These are phyloP conservation scores for Coilia nasus DNA, from an alignment of 2,797 vertebrate species.

Conservation along the genomic window DNA sequence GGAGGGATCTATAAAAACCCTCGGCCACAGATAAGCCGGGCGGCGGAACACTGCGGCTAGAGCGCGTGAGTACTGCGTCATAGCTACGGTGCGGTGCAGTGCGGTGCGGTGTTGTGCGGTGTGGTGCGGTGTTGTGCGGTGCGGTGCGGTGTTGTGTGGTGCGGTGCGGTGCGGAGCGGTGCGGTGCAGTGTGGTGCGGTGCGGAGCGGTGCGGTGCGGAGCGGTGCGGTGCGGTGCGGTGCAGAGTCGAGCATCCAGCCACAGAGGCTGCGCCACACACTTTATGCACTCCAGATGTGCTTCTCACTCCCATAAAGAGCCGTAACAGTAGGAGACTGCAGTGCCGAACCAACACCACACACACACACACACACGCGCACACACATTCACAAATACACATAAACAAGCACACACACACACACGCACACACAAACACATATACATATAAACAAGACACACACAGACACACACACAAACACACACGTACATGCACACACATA, in stretches of 20 bases:
- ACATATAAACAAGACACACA: background rate
- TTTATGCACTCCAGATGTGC: conserved; percentile 32
- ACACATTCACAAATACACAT: conserved; percentile 17
- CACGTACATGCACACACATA: background rate
- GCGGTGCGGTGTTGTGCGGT: too few relatives aligned
- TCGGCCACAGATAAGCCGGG: background rate
- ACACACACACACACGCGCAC: background rate
- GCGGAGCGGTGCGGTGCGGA: background rate
- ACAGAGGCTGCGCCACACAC: background rate
- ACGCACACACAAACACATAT: background rate
- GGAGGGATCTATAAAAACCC: background rate
- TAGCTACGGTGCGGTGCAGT: background rate
- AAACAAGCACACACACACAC: background rate
- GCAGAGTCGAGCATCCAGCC: background rate
- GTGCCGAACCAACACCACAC: background rate
- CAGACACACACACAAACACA: conserved; percentile 8
- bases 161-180: background rate
- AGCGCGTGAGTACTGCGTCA: background rate
- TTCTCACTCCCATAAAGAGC: conserved; percentile 8
- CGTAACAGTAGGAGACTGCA: conserved; percentile 30
- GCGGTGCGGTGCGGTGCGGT: background rate
- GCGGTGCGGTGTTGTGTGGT: too few relatives aligned
- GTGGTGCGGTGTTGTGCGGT: too few relatives aligned
- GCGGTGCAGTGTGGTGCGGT: background rate
- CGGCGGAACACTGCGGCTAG: background rate